Conservation (phyloP, 92 coral and sea anemone genomes). For the Epizoanthus ramosus region DNA sequence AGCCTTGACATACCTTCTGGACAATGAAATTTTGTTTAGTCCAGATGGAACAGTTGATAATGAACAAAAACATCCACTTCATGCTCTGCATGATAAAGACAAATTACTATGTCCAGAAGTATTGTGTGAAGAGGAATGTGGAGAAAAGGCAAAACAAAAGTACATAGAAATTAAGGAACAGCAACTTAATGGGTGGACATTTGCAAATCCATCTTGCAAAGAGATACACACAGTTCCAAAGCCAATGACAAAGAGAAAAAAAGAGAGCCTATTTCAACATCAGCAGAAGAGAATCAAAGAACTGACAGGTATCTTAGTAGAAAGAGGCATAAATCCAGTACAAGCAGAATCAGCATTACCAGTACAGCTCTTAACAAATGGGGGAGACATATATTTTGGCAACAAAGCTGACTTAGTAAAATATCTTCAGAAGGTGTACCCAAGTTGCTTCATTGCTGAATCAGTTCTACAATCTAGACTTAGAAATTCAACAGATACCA, state of each 20-base stretch:
- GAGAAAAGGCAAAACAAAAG: conserved; percentile 18
- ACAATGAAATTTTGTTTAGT: too few relatives aligned
- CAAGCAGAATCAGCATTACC: not conserved
- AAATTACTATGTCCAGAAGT: not conserved
- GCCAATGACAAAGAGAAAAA: conserved; percentile 14
- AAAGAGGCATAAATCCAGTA: not conserved
- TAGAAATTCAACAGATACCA: not conserved
- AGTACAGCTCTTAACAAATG: conserved; percentile 16
- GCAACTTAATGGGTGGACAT: conserved; percentile 25
- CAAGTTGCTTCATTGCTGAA: too few relatives aligned
- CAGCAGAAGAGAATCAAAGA: conserved; percentile 32
- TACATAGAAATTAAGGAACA: conserved; percentile 5
- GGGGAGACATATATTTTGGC: not conserved
- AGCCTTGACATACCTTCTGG: conserved; percentile 15
- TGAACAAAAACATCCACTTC: not conserved
- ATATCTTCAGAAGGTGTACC: too few relatives aligned
- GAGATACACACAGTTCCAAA: conserved; percentile 10
- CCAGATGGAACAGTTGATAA: not conserved
- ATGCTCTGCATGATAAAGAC: not conserved
- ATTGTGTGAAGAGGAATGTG: not conserved
- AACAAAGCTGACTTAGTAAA: too few relatives aligned
- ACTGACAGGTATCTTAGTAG: conserved; percentile 6
- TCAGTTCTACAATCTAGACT: not conserved
- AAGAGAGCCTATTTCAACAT: conserved; percentile 14
- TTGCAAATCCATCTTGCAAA: conserved; percentile 14